These are phyloP conservation scores for Podabrus alpinus DNA, from an alignment of 2,888 invertebrate species.

Conservation along the genomic window DNA sequence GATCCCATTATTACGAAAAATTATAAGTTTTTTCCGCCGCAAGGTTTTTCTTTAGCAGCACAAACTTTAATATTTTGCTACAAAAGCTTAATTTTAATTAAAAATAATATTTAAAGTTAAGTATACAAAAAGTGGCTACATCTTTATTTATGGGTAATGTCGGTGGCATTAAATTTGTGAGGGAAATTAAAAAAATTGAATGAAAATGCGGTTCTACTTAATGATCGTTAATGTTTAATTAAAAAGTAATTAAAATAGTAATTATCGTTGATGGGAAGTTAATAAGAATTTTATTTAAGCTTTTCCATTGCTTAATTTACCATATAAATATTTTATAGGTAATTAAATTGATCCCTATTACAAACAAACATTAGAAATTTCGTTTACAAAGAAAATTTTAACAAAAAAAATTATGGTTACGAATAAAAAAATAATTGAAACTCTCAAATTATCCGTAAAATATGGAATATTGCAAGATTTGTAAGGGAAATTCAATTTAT, in stretches of 20 bases:
- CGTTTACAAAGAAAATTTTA: background rate
- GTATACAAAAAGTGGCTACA: background rate
- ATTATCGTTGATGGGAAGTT: background rate
- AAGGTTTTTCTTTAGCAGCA: too few relatives aligned
- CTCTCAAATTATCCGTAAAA: too few relatives aligned
- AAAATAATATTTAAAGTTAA: background rate
- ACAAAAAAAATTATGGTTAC: too few relatives aligned
- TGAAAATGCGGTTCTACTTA: background rate
- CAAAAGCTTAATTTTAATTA: background rate
- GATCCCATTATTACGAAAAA: too few relatives aligned
- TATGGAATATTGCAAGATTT: too few relatives aligned
- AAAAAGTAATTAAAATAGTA: background rate
- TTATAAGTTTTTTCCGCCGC: too few relatives aligned
- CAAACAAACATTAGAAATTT: background rate
- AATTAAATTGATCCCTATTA: background rate
- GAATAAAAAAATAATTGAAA: too few relatives aligned
- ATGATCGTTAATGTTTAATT: background rate
- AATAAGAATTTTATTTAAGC: background rate
- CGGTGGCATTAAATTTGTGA: background rate
- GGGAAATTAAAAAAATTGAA: background rate
- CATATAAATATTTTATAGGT: background rate
- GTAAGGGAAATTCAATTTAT: too few relatives aligned
- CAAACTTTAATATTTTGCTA: background rate
- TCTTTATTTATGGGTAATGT: background rate
- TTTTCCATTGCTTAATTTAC: background rate